Evolutionary conservation across 2,888 invertebrate genomes (phyloP).

Genomic region (Macrophya annulata): DNA sequence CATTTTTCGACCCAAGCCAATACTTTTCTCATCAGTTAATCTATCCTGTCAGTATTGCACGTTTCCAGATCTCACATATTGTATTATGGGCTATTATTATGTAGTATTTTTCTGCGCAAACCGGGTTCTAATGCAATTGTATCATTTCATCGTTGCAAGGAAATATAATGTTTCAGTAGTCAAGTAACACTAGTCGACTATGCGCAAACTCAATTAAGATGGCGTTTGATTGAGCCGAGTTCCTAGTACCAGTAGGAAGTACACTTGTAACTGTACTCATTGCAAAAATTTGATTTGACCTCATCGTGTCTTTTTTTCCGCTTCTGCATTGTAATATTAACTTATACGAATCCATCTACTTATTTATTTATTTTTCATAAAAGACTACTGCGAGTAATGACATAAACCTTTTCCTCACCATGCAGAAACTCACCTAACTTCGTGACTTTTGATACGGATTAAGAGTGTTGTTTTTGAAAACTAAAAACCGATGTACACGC

Average conservation of each 20-base stretch:
- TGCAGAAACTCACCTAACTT: not conserved
- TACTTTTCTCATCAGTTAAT: not conserved
- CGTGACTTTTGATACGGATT: not conserved
- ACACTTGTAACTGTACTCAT: not conserved
- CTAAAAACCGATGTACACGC: not conserved
- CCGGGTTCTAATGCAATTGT: not conserved
- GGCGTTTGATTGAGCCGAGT: not conserved
- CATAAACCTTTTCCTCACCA: not conserved
- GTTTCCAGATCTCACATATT: not conserved
- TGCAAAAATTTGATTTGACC: conserved; percentile 9
- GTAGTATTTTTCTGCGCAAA: not conserved
- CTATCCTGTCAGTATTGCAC: not conserved
- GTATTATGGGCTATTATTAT: not conserved
- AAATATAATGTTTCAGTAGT: conserved; percentile 14
- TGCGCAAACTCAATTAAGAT: not conserved
- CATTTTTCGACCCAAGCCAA: not conserved
- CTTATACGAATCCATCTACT: not conserved
- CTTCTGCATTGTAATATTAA: not conserved
- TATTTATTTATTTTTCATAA: too few species aligned
- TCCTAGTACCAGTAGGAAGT: not conserved
- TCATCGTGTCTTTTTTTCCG: not conserved
- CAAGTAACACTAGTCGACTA: not conserved
- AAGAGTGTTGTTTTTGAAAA: not conserved
- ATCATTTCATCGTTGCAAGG: conserved; percentile 11
- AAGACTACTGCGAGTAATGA: not conserved